These are phyloP conservation scores for Dysidea cf. avara DNA, from an alignment of 37 sponge, comb jelly and placozoan species.

Conservation along the genomic window DNA sequence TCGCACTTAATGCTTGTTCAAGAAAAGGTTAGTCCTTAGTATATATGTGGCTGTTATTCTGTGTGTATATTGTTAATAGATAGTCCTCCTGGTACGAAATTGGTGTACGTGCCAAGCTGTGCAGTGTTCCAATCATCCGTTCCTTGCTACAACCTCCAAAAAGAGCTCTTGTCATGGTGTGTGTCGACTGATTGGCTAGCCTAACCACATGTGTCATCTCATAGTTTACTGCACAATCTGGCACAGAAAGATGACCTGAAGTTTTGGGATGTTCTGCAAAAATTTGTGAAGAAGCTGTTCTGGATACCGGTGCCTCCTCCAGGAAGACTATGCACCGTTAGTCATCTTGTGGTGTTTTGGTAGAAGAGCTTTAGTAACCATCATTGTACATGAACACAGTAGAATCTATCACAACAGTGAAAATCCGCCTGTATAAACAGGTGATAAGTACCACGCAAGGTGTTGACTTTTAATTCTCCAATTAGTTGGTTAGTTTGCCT, in stretches of 20 bases:
- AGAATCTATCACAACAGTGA: too few relatives aligned
- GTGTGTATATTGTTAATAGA: background rate
- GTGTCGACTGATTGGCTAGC: background rate
- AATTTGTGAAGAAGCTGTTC: slow-evolving; percentile 45
- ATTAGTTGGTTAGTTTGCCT: too few relatives aligned
- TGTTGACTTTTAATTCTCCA: too few relatives aligned
- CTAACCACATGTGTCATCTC: too few relatives aligned
- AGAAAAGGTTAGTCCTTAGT: background rate
- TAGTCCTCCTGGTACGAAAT: slow-evolving; percentile 15
- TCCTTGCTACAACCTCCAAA: slow-evolving; percentile 64
- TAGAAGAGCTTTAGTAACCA: too few relatives aligned
- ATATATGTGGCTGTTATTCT: slow-evolving; percentile 13
- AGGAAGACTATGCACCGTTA: slow-evolving; percentile 52
- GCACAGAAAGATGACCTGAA: background rate
- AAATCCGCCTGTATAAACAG: too few relatives aligned
- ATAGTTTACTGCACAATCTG: too few relatives aligned
- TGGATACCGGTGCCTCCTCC: slow-evolving; percentile 57
- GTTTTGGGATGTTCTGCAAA: slow-evolving; percentile 47
- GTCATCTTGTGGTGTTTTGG: too few relatives aligned
- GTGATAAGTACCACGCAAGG: too few relatives aligned
- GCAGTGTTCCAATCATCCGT: slow-evolving; percentile 49
- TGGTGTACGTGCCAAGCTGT: slow-evolving; percentile 61
- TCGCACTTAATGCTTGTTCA: too few relatives aligned
- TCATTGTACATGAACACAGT: too few relatives aligned
- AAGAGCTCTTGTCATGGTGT: slow-evolving; percentile 53